phyloP scores from a whole-genome alignment of 2,113 vertebrate species.

The Pelvicachromis taeniatus region DNA sequence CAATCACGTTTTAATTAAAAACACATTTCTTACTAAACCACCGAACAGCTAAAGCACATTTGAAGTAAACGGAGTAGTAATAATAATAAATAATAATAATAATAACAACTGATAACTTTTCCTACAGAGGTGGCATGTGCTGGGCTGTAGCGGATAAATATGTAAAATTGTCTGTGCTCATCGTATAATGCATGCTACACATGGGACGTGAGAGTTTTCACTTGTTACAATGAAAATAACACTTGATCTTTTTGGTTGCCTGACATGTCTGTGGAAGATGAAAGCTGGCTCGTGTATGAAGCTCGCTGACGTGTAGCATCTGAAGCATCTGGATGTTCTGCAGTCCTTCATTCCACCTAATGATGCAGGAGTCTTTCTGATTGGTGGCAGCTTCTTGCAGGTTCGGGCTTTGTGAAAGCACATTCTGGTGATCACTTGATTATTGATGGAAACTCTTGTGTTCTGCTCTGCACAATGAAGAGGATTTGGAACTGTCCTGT shows the following conservation, averaged over 20 bases:
- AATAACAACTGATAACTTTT: neutral
- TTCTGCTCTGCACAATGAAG: neutral
- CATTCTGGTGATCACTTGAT: conserved; percentile 3
- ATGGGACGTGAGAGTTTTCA: neutral
- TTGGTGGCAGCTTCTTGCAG: neutral
- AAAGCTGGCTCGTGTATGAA: neutral
- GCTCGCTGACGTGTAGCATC: neutral
- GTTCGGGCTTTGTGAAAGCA: neutral
- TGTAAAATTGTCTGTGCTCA: neutral
- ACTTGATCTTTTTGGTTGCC: neutral
- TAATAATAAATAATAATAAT: neutral
- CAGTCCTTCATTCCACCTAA: neutral
- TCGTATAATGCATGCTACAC: neutral
- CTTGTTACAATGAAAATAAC: neutral
- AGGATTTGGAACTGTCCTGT: neutral
- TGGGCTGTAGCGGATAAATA: neutral
- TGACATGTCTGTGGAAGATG: neutral
- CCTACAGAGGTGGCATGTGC: neutral
- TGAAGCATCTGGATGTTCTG: neutral
- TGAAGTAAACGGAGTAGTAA: neutral
- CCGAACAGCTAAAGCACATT: neutral
- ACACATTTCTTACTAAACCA: neutral
- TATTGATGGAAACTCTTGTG: neutral
- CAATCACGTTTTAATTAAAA: neutral
- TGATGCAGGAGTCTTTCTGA: neutral